Conservation (phyloP, 2,888 invertebrate genomes). For the Ctenicera cuprea region DNA sequence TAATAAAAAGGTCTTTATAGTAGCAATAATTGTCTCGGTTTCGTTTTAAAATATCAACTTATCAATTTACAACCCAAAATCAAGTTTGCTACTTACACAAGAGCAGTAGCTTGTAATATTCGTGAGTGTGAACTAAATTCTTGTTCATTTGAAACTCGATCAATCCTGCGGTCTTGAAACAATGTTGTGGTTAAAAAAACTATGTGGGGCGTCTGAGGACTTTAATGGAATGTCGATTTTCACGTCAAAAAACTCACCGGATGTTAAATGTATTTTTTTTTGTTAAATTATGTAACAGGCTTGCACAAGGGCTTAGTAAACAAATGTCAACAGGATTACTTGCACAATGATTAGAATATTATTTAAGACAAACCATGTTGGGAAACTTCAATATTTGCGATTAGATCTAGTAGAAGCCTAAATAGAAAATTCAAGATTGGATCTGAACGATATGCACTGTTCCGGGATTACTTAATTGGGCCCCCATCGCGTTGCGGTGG, state of each 20-base stretch:
- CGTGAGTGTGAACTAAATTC: slow-evolving; percentile 27
- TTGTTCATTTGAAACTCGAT: slow-evolving; percentile 29
- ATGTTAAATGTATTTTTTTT: slow-evolving; percentile 16
- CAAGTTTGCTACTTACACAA: not conserved
- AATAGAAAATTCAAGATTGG: too few species aligned
- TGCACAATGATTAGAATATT: too few species aligned
- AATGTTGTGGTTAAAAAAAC: slow-evolving; percentile 38
- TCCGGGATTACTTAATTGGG: too few species aligned
- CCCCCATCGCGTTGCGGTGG: not conserved
- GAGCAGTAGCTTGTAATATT: slow-evolving; percentile 7
- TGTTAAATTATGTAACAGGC: not conserved
- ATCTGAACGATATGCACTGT: too few species aligned
- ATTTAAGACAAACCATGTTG: too few species aligned
- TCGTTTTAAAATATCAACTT: slow-evolving; percentile 10
- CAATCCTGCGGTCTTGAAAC: slow-evolving; percentile 34
- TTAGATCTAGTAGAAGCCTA: too few species aligned
- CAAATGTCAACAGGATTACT: too few species aligned
- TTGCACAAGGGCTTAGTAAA: not conserved
- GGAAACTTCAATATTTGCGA: too few species aligned
- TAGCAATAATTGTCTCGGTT: not conserved
- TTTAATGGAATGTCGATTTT: slow-evolving; percentile 25
- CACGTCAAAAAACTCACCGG: slow-evolving; percentile 27
- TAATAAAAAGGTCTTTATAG: not conserved
- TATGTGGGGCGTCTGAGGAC: slow-evolving; percentile 20
- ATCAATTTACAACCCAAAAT: slow-evolving; percentile 6